These are phyloP conservation scores for Acomys russatus DNA, from an alignment of 2,797 vertebrate species.

Conservation along the genomic window DNA sequence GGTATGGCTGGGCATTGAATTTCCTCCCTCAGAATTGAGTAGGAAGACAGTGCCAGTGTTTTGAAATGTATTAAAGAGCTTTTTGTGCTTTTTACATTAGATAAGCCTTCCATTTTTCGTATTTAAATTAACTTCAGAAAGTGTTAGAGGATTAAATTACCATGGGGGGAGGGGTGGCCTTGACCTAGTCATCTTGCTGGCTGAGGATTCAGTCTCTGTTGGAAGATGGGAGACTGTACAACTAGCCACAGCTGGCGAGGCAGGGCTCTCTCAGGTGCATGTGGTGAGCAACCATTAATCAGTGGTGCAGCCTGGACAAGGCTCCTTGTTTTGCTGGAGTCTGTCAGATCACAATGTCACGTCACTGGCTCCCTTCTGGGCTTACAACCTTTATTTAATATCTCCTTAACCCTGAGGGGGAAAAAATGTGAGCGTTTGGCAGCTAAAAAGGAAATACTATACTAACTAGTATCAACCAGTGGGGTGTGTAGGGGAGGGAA, in stretches of 20 bases:
- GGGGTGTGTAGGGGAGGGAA: fast-evolving
- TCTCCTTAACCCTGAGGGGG: constrained; percentile 60
- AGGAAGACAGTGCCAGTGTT: constrained; percentile 75
- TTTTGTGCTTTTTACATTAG: constrained; percentile 70
- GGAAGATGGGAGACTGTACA: constrained; percentile 48
- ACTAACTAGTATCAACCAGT: not conserved
- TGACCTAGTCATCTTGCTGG: constrained; percentile 40
- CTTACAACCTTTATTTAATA: constrained; percentile 58
- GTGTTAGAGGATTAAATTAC: constrained; percentile 75
- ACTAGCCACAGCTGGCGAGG: not conserved
- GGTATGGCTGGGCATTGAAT: constrained; percentile 76
- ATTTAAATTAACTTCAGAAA: constrained; percentile 86
- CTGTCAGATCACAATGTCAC: constrained; percentile 49
- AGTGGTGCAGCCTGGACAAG: not conserved
- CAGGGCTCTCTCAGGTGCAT: constrained; percentile 48
- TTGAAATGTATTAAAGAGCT: constrained; percentile 80
- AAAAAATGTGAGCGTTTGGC: constrained; percentile 19
- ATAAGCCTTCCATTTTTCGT: constrained; percentile 80
- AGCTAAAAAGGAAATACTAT: not conserved
- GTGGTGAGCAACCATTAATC: constrained; percentile 27
- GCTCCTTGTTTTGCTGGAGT: constrained; percentile 5
- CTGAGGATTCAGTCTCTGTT: constrained; percentile 69
- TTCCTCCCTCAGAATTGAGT: constrained; percentile 78
- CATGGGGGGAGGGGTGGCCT: not conserved
- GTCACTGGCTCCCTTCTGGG: constrained; percentile 51